A percentile compares a stretch with the other conserved stretches of the same genome.
Conservation (phyloP, 2,888 invertebrate species). For the Ophioninae sp. region DNA sequence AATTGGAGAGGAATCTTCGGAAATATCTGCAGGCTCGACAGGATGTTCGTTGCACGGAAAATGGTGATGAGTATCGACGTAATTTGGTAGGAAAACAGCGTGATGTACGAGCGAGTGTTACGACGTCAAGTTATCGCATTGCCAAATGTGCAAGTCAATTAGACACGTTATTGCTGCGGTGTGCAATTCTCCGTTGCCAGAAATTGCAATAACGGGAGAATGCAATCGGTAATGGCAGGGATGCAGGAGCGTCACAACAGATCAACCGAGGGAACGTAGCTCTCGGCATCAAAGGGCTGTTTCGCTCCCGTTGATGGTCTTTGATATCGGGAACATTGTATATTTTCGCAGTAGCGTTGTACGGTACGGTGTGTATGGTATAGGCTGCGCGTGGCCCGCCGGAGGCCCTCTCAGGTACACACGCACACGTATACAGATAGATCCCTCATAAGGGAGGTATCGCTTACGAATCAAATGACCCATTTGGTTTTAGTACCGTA, state of each 20-base stretch:
- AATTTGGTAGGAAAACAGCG: constrained; percentile 6
- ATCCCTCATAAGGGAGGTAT: constrained; percentile 79
- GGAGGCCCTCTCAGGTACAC: constrained; percentile 66
- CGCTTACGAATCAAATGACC: constrained; percentile 80
- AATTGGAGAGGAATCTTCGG: not conserved
- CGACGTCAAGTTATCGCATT: constrained; percentile 45
- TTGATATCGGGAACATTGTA: constrained; percentile 75
- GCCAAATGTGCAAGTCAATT: constrained; percentile 61
- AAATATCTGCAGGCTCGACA: no score
- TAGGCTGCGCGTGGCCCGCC: constrained; percentile 63
- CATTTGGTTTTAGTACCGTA: constrained; percentile 79
- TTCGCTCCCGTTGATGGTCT: constrained; percentile 69
- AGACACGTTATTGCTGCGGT: constrained; percentile 52
- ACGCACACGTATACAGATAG: constrained; percentile 61
- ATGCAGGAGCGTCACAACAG: constrained; percentile 54
- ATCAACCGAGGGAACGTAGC: constrained; percentile 62
- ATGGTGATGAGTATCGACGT: not conserved
- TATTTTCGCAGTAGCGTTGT: constrained; percentile 74
- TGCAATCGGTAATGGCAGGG: constrained; percentile 58
- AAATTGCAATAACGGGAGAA: constrained; percentile 58
- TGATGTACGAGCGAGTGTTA: constrained; percentile 20
- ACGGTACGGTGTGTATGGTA: constrained; percentile 57
- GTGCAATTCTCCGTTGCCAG: constrained; percentile 25
- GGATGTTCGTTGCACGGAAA: no score
- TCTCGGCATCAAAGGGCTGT: constrained; percentile 63